Conservation (phyloP, 2,888 invertebrate genomes). For the Netelia virgata region DNA sequence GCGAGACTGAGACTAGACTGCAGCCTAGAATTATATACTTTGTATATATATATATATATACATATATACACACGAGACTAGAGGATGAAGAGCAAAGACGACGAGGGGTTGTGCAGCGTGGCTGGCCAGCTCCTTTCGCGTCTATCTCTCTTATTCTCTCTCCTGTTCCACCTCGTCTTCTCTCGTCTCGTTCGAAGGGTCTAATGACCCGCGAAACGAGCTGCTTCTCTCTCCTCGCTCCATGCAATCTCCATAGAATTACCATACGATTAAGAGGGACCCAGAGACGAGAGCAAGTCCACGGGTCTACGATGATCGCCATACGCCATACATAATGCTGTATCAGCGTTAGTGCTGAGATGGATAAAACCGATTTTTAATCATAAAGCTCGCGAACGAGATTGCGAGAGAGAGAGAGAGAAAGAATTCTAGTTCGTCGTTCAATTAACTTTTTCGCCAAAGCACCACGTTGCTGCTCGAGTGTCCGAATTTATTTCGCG, state of each 20-base stretch:
- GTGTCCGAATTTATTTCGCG: neutral
- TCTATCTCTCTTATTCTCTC: slow-evolving; percentile 27
- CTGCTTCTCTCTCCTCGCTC: slow-evolving; percentile 76
- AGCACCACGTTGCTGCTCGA: neutral
- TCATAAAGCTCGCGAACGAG: neutral
- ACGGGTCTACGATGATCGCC: slow-evolving; percentile 53
- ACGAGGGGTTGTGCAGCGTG: slow-evolving; percentile 27
- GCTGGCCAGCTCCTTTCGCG: slow-evolving; percentile 21
- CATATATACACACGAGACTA: slow-evolving; percentile 12
- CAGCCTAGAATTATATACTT: slow-evolving; percentile 4
- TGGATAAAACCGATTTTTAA: slow-evolving; percentile 34
- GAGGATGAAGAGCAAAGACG: slow-evolving; percentile 43
- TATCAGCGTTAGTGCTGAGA: slow-evolving; percentile 27
- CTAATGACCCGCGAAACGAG: slow-evolving; percentile 82
- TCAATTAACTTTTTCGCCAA: slow-evolving; percentile 71
- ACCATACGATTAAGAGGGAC: slow-evolving; percentile 83
- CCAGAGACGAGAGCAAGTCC: slow-evolving; percentile 25
- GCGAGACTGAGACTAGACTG: slow-evolving; percentile 28
- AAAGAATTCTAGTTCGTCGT: slow-evolving; percentile 64
- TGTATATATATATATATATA: slow-evolving; percentile 7
- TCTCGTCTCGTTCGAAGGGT: slow-evolving; percentile 72
- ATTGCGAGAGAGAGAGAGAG: neutral
- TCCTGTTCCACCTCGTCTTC: slow-evolving; percentile 4
- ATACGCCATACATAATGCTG: slow-evolving; percentile 35
- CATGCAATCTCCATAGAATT: slow-evolving; percentile 84